Conservation (phyloP, 2,797 vertebrate genomes). For the Sus cebifrons region DNA sequence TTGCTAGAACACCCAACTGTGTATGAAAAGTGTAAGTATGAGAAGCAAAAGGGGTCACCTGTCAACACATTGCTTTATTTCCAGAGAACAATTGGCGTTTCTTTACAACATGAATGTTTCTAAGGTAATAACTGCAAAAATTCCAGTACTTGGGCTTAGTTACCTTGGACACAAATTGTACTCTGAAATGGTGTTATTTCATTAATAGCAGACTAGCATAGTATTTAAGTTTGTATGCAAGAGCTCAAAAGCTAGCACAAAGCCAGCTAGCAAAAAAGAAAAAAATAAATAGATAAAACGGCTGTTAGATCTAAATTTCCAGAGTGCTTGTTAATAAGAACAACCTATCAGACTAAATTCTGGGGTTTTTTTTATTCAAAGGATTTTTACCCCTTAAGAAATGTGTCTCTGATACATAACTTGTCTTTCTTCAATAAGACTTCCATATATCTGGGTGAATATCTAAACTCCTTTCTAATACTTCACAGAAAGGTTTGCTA, state of each 20-base stretch:
- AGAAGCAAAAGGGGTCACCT: neutral
- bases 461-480: neutral
- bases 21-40: neutral
- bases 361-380: constrained; percentile 23
- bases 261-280: constrained; percentile 14
- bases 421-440: neutral
- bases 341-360: constrained; percentile 30
- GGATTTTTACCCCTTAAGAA: neutral
- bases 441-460: neutral
- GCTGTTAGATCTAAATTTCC: constrained; percentile 31
- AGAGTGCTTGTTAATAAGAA: constrained; percentile 33
- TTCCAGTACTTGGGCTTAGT: constrained; percentile 25
- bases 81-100: constrained; percentile 21
- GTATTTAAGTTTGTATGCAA: constrained; percentile 46
- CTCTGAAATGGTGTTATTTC: constrained; percentile 57
- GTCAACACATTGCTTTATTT: constrained; percentile 15
- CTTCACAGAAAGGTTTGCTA: neutral
- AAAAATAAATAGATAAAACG: constrained; percentile 17
- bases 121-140: constrained; percentile 8
- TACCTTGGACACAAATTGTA: constrained; percentile 39
- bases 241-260: neutral
- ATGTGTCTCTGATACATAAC: neutral
- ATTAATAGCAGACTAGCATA: constrained; percentile 17
- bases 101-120: neutral
- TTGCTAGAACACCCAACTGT: neutral